Conservation (phyloP, 2,113 vertebrate species). For the Prionailurus viverrinus region DNA sequence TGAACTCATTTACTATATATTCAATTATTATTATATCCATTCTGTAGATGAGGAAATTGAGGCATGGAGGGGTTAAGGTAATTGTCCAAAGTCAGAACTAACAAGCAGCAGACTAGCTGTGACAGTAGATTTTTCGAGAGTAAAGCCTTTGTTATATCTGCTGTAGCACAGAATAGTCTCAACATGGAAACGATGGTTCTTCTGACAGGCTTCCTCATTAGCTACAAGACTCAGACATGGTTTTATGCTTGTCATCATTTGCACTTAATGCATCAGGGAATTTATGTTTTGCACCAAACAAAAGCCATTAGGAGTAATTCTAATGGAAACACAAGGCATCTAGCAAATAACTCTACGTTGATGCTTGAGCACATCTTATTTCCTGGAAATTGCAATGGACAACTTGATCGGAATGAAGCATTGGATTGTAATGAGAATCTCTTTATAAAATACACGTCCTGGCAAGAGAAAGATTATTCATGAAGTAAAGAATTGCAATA, state of each 20-base stretch:
- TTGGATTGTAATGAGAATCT: not conserved
- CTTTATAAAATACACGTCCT: conserved; percentile 1
- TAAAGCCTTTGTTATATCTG: not conserved
- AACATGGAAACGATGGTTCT: not conserved
- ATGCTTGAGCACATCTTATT: not conserved
- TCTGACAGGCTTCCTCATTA: conserved; percentile 60
- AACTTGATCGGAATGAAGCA: conserved; percentile 13
- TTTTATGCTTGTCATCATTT: conserved; percentile 60
- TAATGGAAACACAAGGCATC: not conserved
- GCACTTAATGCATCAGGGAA: conserved; percentile 21
- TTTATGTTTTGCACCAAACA: conserved; percentile 35
- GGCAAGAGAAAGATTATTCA: not conserved
- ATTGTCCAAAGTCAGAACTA: not conserved
- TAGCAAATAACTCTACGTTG: not conserved
- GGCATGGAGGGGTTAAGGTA: not conserved
- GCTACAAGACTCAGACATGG: not conserved
- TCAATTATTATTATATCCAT: not conserved
- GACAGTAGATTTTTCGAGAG: not conserved
- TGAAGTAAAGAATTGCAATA: not conserved
- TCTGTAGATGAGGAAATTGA: not conserved
- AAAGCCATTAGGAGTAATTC: not conserved
- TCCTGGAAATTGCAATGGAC: not conserved
- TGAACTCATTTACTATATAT: not conserved
- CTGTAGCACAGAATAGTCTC: not conserved
- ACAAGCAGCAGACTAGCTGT: not conserved